Percentiles rank a stretch among this genome's conserved stretches.
phyloP scores from a whole-genome alignment of 2,888 invertebrate species.

The Cancer borealis region DNA sequence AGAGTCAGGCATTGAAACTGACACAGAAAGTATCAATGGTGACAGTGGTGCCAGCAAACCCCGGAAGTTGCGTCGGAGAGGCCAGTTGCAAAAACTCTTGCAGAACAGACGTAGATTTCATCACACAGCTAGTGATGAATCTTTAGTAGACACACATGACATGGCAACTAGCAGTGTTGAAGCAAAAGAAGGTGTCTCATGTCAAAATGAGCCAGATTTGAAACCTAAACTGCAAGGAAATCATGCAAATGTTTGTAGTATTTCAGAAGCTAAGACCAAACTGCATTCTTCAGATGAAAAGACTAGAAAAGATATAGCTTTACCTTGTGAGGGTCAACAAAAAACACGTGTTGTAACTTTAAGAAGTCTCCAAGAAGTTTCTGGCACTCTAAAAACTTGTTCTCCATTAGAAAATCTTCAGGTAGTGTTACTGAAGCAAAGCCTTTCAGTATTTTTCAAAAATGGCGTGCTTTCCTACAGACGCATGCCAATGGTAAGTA shows the following conservation, averaged over 20 bases:
- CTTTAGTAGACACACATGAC: slow-evolving; percentile 36
- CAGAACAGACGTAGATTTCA: slow-evolving; percentile 39
- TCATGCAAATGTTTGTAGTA: neutral
- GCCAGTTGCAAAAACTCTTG: slow-evolving; percentile 60
- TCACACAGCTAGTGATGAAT: slow-evolving; percentile 58
- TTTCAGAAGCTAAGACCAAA: neutral
- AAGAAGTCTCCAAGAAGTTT: slow-evolving; percentile 53
- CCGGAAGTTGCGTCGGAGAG: slow-evolving; percentile 58
- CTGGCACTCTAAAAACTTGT: slow-evolving; percentile 58
- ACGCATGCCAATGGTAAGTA: slow-evolving; percentile 70
- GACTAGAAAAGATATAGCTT: neutral
- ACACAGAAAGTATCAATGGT: slow-evolving; percentile 76
- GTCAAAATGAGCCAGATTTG: neutral
- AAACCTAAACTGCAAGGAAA: neutral
- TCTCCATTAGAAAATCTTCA: slow-evolving; percentile 63
- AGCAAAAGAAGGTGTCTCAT: neutral
- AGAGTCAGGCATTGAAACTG: slow-evolving; percentile 77
- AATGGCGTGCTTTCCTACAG: slow-evolving; percentile 75
- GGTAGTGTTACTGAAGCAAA: slow-evolving; percentile 64
- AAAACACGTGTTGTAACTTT: slow-evolving; percentile 64
- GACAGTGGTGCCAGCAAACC: slow-evolving; percentile 52
- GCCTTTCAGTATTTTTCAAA: slow-evolving; percentile 74
- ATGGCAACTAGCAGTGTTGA: neutral
- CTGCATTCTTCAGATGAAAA: slow-evolving; percentile 41
- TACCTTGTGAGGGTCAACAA: neutral